phyloP scores from a whole-genome alignment of 2,113 vertebrate genomes.

The Lanius ludovicianus region DNA sequence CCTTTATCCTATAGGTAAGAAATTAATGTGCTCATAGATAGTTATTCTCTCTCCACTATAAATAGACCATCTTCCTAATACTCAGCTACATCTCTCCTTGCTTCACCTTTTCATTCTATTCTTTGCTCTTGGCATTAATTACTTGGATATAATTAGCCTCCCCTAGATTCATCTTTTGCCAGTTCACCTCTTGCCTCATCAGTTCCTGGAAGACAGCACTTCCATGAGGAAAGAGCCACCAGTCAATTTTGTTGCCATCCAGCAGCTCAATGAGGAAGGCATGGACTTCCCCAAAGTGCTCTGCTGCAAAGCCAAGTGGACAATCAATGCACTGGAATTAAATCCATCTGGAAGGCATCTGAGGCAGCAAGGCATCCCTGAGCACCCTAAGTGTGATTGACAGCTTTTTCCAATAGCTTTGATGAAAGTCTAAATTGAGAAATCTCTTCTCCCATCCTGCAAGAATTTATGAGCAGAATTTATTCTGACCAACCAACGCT shows the following conservation, averaged over 20 bases:
- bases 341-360: conserved; percentile 72
- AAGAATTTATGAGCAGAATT: conserved; percentile 4
- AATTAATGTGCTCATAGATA: background rate
- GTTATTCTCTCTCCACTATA: background rate
- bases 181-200: conserved; percentile 52
- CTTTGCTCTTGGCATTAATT: conserved; percentile 32
- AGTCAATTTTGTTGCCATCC: background rate
- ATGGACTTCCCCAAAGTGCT: conserved; percentile 15
- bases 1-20: background rate
- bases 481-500: background rate
- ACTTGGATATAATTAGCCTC: conserved; percentile 28
- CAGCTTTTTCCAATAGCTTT: conserved; percentile 28
- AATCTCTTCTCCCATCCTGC: conserved; percentile 13
- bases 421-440: background rate
- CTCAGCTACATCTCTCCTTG: background rate
- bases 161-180: background rate
- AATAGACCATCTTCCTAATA: background rate
- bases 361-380: conserved; percentile 20
- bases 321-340: conserved; percentile 50
- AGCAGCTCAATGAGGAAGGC: conserved; percentile 29
- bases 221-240: conserved; percentile 5
- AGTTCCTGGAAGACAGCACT: conserved; percentile 44
- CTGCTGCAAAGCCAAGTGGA: conserved; percentile 25
- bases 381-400: background rate
- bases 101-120: background rate